Evolutionary conservation across 2,113 vertebrate species (phyloP).

Genomic region (Myiagra hebetior): DNA sequence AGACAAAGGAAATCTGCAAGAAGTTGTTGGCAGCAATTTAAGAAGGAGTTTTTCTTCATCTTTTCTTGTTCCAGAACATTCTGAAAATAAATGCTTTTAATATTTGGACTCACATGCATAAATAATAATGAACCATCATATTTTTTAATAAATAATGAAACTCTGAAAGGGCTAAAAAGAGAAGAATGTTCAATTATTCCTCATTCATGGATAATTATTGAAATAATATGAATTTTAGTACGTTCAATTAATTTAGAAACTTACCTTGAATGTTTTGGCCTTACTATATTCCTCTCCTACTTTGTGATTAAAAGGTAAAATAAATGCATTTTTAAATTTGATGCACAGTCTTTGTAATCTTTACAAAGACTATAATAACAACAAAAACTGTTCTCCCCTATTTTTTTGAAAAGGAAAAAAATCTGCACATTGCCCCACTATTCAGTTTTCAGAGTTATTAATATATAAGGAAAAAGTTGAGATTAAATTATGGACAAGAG

Average conservation of each 20-base stretch:
- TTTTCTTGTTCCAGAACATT: neutral
- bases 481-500: neutral
- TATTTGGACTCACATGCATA: neutral
- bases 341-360: neutral
- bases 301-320: neutral
- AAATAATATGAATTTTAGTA: neutral
- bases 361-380: neutral
- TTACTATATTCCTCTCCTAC: neutral
- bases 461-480: neutral
- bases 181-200: neutral
- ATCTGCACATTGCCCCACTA: fast-evolving
- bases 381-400: fast-evolving
- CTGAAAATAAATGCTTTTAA: neutral
- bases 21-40: neutral
- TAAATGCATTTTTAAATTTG: neutral
- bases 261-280: neutral
- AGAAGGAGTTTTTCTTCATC: neutral
- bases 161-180: neutral
- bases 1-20: neutral
- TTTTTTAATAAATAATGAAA: neutral
- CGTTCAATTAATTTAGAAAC: neutral
- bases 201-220: neutral
- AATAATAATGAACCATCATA: neutral
- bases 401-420: neutral
- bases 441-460: neutral